Conservation (phyloP, 2,113 vertebrate species). For the Columba livia region DNA sequence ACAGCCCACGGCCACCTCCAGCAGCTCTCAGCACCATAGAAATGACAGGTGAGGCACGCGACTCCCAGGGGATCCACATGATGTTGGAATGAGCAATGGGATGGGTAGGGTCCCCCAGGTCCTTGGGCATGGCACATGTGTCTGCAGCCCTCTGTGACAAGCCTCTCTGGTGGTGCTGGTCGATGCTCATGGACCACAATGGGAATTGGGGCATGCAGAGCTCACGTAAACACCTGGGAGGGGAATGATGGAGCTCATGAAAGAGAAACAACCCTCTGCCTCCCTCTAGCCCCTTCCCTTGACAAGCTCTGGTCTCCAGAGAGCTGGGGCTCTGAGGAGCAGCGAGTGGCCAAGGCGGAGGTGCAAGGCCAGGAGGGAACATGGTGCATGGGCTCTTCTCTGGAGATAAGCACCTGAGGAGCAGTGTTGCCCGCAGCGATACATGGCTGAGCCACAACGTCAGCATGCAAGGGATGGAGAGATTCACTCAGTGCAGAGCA, state of each 20-base stretch:
- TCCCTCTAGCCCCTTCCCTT: not conserved
- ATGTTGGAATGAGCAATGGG: not conserved
- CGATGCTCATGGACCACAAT: not conserved
- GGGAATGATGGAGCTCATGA: not conserved
- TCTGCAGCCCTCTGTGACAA: fast-evolving
- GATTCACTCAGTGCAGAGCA: fast-evolving
- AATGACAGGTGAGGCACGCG: not conserved
- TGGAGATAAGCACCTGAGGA: not conserved
- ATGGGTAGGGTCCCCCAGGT: not conserved
- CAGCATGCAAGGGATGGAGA: fast-evolving
- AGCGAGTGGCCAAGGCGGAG: not conserved
- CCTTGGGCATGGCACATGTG: fast-evolving
- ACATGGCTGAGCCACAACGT: not conserved
- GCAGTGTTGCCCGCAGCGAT: not conserved
- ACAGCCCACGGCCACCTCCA: not conserved
- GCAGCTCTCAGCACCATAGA: not conserved
- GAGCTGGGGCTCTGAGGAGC: not conserved
- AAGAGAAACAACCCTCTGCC: not conserved
- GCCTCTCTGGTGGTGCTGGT: not conserved
- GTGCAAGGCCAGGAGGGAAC: not conserved
- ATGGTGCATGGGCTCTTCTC: not conserved
- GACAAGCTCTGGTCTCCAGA: fast-evolving
- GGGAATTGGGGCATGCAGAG: fast-evolving
- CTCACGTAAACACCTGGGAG: not conserved
- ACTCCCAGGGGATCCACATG: not conserved